Evolutionary conservation across 2,888 invertebrate species (phyloP).

Genomic region (Andrena camellia): DNA sequence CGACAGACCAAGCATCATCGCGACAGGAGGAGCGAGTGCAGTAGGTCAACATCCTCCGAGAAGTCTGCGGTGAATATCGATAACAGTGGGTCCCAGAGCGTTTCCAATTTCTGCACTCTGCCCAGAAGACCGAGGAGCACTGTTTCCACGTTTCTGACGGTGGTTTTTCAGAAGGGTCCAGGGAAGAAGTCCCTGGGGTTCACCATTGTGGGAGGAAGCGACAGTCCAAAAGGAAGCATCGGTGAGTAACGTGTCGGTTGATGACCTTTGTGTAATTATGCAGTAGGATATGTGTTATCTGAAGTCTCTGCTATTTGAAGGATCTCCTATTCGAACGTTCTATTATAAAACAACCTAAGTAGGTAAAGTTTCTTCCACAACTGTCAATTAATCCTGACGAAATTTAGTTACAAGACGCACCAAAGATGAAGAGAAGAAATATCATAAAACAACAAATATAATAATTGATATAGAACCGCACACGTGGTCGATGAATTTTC

Average conservation of each 20-base stretch:
- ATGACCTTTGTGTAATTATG: not conserved
- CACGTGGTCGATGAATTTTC: too few species aligned
- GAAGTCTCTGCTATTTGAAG: too few species aligned
- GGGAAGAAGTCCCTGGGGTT: constrained; percentile 95
- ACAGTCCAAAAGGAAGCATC: constrained; percentile 93
- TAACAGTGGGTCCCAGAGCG: constrained; percentile 78
- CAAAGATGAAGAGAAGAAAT: too few species aligned
- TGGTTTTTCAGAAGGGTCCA: constrained; percentile 92
- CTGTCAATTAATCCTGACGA: too few species aligned
- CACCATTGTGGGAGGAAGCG: constrained; percentile 94
- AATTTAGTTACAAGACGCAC: too few species aligned
- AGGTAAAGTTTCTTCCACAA: too few species aligned
- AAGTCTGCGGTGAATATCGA: constrained; percentile 69
- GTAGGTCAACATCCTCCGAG: constrained; percentile 76
- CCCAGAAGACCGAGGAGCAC: constrained; percentile 90
- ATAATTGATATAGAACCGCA: too few species aligned
- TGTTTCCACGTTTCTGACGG: constrained; percentile 90
- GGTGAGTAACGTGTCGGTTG: constrained; percentile 81
- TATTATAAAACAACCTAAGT: too few species aligned
- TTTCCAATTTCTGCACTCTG: constrained; percentile 90
- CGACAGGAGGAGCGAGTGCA: constrained; percentile 76
- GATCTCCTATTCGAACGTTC: too few species aligned
- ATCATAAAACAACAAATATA: too few species aligned
- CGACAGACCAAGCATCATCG: constrained; percentile 75
- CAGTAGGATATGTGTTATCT: not conserved